Evolutionary conservation across 2,797 vertebrate species (phyloP).

Genomic region (Neosalanx taihuensis): DNA sequence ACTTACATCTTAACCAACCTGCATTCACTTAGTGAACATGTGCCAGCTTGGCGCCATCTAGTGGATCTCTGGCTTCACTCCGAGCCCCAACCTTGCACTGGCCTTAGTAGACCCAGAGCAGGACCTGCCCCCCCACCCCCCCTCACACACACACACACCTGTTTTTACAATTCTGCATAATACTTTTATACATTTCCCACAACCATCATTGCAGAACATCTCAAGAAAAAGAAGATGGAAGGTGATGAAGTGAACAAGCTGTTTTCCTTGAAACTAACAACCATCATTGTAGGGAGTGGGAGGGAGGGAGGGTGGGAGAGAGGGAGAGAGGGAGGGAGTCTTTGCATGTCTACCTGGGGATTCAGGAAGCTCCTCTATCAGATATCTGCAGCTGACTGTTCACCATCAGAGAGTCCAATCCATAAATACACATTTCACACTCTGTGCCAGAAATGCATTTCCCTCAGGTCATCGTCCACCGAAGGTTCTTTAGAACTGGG

Average conservation of each 20-base stretch:
- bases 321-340: neutral
- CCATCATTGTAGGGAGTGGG: neutral
- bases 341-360: neutral
- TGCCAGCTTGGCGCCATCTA: neutral
- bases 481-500: neutral
- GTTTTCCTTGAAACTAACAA: neutral
- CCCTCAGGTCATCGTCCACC: neutral
- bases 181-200: no score
- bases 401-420: neutral
- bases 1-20: neutral
- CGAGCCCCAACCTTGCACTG: no score
- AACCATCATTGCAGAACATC: no score
- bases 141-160: neutral
- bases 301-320: neutral
- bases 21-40: neutral
- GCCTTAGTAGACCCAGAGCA: no score
- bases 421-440: neutral
- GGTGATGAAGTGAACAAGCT: neutral
- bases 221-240: no score
- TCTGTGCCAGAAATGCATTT: neutral
- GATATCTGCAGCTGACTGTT: neutral
- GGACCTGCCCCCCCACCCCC: no score
- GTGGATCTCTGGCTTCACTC: neutral
- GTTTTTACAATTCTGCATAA: no score
- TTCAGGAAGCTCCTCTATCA: neutral